Evolutionary conservation across 1,140 invertebrate genomes (phyloP).

Genomic region (Atta texana): DNA sequence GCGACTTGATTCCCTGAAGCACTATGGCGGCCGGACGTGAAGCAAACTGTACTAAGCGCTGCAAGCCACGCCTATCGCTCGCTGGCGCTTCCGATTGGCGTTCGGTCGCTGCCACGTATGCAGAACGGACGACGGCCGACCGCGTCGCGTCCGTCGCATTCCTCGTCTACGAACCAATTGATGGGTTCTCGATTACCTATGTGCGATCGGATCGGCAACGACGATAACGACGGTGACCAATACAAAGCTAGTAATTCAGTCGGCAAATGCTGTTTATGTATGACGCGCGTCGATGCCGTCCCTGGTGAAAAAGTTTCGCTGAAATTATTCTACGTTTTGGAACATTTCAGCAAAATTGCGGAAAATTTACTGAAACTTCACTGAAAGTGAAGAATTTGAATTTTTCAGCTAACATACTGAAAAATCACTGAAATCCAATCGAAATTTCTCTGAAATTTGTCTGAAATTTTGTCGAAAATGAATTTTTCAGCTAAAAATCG

Average conservation of each 20-base stretch:
- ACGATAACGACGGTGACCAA: not conserved
- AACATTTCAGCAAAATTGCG: no score
- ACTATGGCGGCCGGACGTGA: constrained; percentile 78
- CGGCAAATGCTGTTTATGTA: not conserved
- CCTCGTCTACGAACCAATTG: no score
- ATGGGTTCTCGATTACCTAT: not conserved
- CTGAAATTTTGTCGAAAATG: no score
- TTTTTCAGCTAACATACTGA: no score
- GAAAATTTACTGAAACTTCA: no score
- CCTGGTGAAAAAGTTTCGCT: no score
- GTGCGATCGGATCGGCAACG: constrained; percentile 7
- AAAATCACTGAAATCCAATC: no score
- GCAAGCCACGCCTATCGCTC: constrained; percentile 81
- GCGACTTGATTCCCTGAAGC: constrained; percentile 70
- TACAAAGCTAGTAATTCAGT: not conserved
- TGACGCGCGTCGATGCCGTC: not conserved
- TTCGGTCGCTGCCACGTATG: constrained; percentile 79
- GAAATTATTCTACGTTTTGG: no score
- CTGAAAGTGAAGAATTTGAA: no score
- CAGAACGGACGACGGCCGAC: constrained; percentile 54
- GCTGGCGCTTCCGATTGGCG: constrained; percentile 74
- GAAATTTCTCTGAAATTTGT: no score
- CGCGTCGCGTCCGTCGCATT: not conserved
- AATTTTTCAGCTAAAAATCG: no score
- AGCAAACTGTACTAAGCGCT: constrained; percentile 67